These are phyloP conservation scores for Chamaetylas fuelleborni DNA, from an alignment of 2,113 vertebrate genomes.

Conservation along the genomic window DNA sequence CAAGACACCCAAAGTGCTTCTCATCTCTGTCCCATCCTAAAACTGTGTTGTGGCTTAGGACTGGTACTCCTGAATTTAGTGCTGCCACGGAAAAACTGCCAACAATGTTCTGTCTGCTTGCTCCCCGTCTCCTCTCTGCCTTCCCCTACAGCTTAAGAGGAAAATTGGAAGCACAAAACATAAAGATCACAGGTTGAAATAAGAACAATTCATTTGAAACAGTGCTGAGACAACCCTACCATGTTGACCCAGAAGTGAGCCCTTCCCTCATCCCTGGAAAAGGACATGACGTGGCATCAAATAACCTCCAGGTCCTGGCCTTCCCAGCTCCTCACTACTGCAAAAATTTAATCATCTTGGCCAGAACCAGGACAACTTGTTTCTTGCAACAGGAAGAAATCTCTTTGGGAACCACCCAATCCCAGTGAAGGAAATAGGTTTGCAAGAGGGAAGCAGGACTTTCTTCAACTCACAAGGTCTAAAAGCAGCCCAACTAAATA, in stretches of 20 bases:
- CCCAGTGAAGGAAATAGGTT: background rate
- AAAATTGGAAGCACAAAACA: background rate
- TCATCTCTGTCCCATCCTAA: background rate
- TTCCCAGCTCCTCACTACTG: rapidly evolving
- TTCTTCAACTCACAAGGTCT: background rate
- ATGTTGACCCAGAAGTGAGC: background rate
- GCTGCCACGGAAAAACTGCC: background rate
- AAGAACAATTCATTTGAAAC: background rate
- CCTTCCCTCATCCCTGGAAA: background rate
- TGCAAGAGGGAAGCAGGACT: background rate
- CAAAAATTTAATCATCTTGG: background rate
- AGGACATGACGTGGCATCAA: rapidly evolving
- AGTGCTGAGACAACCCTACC: background rate
- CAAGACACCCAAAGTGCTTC: background rate
- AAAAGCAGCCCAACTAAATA: background rate
- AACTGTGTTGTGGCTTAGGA: background rate
- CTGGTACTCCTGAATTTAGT: background rate
- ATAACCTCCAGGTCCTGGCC: background rate
- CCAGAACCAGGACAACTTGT: background rate
- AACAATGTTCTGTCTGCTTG: background rate
- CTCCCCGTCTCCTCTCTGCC: rapidly evolving
- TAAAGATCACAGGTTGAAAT: background rate
- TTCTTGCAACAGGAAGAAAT: background rate
- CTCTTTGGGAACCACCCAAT: background rate
- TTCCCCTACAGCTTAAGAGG: background rate